phyloP scores from a whole-genome alignment of 2,888 invertebrate species.

The Sclerodermus sp. region DNA sequence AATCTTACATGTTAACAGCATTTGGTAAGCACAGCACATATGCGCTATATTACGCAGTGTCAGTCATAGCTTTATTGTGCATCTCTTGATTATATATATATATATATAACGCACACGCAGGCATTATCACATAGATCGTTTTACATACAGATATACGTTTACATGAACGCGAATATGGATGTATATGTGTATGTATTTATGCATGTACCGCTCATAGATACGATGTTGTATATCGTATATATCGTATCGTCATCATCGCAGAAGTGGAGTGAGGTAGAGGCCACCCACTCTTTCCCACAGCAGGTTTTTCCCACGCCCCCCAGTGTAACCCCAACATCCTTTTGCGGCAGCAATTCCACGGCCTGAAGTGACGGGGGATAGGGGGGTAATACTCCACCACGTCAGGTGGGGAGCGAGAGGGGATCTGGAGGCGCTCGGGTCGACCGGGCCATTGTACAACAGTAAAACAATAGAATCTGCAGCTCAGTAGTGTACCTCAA shows the following conservation, averaged over 20 bases:
- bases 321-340: constrained; percentile 76
- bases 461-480: constrained; percentile 55
- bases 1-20: no score
- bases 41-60: constrained; percentile 31
- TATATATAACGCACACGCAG: constrained; percentile 1
- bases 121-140: no score
- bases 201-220: constrained; percentile 10
- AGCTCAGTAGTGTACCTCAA: constrained; percentile 25
- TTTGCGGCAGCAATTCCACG: constrained; percentile 59
- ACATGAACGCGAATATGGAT: not conserved
- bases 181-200: not conserved
- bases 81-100: constrained; percentile 5
- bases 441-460: constrained; percentile 46
- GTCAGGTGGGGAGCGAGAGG: constrained; percentile 31
- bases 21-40: constrained; percentile 11
- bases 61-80: constrained; percentile 14
- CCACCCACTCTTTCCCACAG: constrained; percentile 83
- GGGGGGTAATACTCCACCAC: constrained; percentile 15
- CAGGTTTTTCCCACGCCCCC: constrained; percentile 79
- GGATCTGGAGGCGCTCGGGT: constrained; percentile 45
- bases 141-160: not conserved
- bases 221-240: constrained; percentile 23
- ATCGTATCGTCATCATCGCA: constrained; percentile 44
- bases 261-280: constrained; percentile 62
- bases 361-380: constrained; percentile 19